These are phyloP conservation scores for Lagorchestes hirsutus DNA, from an alignment of 2,797 vertebrate genomes.

Conservation along the genomic window DNA sequence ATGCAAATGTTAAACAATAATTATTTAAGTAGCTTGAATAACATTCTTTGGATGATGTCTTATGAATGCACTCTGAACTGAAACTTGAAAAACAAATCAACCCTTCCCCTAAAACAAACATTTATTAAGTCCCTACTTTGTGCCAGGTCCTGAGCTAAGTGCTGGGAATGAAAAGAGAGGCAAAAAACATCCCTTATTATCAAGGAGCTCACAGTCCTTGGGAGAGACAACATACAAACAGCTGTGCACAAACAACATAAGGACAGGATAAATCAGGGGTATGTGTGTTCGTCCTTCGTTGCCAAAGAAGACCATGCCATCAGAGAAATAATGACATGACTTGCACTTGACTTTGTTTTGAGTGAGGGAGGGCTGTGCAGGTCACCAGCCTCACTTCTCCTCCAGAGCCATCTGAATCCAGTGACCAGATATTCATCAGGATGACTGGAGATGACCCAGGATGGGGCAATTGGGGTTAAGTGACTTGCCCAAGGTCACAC, in stretches of 20 bases:
- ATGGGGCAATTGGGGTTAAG: no score
- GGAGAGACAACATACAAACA: background rate
- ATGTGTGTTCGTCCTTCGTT: no score
- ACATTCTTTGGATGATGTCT: conserved; percentile 54
- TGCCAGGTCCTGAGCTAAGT: background rate
- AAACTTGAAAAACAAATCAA: conserved; percentile 21
- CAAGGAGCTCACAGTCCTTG: background rate
- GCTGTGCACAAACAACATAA: background rate
- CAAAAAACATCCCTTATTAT: background rate
- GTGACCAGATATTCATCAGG: no score
- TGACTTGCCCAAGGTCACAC: no score
- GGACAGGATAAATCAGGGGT: background rate
- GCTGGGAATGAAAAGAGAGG: background rate
- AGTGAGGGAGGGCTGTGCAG: no score
- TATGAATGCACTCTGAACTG: conserved; percentile 57
- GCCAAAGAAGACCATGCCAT: no score
- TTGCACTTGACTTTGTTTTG: no score
- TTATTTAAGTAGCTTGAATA: conserved; percentile 68
- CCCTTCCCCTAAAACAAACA: background rate
- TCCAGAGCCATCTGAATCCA: no score
- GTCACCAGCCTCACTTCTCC: no score
- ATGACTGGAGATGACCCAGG: no score
- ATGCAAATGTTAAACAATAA: conserved; percentile 25
- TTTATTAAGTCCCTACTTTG: background rate
- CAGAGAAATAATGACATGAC: no score